Conservation (phyloP, 1,140 invertebrate genomes). For the Pogonus chalceus region DNA sequence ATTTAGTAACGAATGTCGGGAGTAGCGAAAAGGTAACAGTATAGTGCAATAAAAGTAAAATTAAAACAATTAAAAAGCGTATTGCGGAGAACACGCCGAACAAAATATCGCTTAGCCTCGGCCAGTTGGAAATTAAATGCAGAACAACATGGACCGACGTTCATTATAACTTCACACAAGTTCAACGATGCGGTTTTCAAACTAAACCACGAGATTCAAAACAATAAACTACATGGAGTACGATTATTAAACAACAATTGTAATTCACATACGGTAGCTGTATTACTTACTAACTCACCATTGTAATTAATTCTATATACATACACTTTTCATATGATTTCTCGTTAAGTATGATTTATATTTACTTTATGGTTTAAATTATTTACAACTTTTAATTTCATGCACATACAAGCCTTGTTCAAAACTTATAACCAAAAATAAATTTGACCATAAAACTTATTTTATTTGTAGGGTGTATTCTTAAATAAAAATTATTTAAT, state of each 20-base stretch:
- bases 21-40: neutral
- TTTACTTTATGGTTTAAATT: too few species aligned
- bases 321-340: too few species aligned
- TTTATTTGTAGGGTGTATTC: too few species aligned
- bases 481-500: too few species aligned
- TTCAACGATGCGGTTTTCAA: slow-evolving; percentile 7
- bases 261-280: slow-evolving; percentile 1
- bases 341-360: too few species aligned
- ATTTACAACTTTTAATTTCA: too few species aligned
- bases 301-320: too few species aligned
- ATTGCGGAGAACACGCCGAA: neutral
- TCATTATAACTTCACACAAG: slow-evolving; percentile 7
- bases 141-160: neutral
- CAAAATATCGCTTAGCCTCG: slow-evolving; percentile 1
- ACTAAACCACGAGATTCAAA: slow-evolving; percentile 4
- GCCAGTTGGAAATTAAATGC: slow-evolving; percentile 2
- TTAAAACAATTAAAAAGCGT: slow-evolving; percentile 6
- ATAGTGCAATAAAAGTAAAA: slow-evolving; percentile 2
- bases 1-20: neutral
- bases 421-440: too few species aligned
- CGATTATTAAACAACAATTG: slow-evolving; percentile 4
- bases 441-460: too few species aligned
- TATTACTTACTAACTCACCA: too few species aligned
- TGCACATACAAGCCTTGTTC: too few species aligned
- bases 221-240: slow-evolving; percentile 1